Evolutionary conservation across 2,113 vertebrate species (phyloP).

Genomic region (Turnix velox): DNA sequence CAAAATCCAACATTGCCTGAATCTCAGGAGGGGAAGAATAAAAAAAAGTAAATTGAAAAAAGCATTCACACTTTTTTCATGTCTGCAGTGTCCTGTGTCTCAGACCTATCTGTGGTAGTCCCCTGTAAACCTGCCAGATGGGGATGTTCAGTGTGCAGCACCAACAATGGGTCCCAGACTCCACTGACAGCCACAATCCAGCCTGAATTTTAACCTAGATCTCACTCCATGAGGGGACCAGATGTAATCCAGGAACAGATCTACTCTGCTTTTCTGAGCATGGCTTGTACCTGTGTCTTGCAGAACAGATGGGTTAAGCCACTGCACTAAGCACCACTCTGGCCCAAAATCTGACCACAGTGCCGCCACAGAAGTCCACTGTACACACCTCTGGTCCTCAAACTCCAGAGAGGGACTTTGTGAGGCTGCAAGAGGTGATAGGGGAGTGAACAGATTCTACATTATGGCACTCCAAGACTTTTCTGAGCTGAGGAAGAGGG

Average conservation of each 20-base stretch:
- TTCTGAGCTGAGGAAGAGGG: background rate
- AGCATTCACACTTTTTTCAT: background rate
- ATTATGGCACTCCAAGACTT: background rate
- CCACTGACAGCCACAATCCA: background rate
- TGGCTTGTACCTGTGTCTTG: background rate
- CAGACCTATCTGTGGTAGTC: background rate
- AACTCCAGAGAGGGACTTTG: background rate
- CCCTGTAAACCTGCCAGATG: fast-evolving
- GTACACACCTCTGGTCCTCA: background rate
- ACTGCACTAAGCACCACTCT: background rate
- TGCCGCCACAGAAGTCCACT: background rate
- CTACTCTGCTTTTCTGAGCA: background rate
- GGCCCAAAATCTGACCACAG: fast-evolving
- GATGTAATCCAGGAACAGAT: background rate
- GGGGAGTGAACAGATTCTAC: background rate
- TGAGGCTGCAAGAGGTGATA: background rate
- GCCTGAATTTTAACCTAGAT: background rate
- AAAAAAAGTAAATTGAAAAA: background rate
- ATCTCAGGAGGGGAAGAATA: background rate
- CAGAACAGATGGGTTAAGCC: background rate
- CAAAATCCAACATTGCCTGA: background rate
- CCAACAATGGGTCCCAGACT: background rate
- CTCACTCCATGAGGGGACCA: background rate
- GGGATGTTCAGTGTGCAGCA: background rate
- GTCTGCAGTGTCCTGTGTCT: background rate